These are phyloP conservation scores for Strigops habroptila DNA, from an alignment of 2,113 vertebrate species.

Conservation along the genomic window DNA sequence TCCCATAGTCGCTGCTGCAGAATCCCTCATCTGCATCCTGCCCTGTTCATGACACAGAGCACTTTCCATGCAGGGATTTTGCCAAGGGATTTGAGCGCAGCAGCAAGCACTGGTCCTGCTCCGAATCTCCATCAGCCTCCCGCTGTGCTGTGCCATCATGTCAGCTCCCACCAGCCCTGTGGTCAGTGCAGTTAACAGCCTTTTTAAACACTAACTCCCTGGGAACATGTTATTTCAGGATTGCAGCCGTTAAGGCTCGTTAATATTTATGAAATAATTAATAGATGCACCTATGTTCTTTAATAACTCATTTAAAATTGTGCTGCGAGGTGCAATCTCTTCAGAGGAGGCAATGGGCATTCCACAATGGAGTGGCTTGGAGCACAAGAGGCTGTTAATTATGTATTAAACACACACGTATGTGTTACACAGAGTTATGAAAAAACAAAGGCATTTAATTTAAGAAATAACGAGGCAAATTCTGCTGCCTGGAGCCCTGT, in stretches of 20 bases:
- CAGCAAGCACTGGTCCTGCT: neutral
- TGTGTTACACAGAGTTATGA: neutral
- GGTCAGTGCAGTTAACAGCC: neutral
- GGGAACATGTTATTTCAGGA: neutral
- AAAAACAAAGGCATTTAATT: constrained; percentile 9
- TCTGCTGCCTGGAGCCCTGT: neutral
- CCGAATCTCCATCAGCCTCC: neutral
- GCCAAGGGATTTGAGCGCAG: accelerated
- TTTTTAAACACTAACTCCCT: neutral
- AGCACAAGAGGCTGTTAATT: neutral
- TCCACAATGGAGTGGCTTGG: neutral
- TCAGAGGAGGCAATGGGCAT: neutral
- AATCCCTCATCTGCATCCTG: neutral
- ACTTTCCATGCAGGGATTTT: neutral
- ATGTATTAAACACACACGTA: neutral
- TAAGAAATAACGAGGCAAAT: neutral
- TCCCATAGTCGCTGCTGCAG: neutral
- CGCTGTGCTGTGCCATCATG: accelerated
- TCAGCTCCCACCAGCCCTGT: accelerated
- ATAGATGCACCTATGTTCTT: constrained; percentile 11
- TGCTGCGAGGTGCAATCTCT: neutral
- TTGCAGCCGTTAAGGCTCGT: neutral
- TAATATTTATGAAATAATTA: constrained; percentile 63
- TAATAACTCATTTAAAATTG: neutral
- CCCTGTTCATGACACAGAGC: accelerated